A percentile compares a stretch with the other conserved stretches of the same genome.
Evolutionary conservation across 2,888 invertebrate genomes (phyloP).

Genomic region (Eupithecia exiguata): DNA sequence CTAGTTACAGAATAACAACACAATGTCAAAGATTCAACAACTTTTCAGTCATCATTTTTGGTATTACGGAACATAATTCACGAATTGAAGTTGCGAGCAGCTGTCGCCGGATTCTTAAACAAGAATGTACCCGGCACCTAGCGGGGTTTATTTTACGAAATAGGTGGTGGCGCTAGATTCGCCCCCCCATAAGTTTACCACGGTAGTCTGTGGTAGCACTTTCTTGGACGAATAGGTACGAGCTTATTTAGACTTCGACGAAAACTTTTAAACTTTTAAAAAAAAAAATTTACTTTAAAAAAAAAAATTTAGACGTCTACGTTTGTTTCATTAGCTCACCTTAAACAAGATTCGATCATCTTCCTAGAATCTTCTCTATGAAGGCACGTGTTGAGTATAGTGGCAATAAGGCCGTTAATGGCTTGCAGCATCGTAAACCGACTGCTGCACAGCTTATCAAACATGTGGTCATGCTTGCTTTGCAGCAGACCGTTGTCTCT

Average conservation of each 20-base stretch:
- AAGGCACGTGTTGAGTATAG: constrained; percentile 79
- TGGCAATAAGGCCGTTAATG: constrained; percentile 79
- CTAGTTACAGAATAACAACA: too few species aligned
- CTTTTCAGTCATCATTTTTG: too few species aligned
- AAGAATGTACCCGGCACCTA: too few species aligned
- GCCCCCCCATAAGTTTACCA: too few species aligned
- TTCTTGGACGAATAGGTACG: not conserved
- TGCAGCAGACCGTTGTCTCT: constrained; percentile 69
- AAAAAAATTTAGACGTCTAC: not conserved
- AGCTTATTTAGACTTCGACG: not conserved
- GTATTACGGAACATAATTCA: too few species aligned
- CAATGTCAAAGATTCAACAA: too few species aligned
- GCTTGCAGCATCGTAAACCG: constrained; percentile 83
- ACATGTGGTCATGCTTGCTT: constrained; percentile 81
- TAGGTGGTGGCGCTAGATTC: too few species aligned
- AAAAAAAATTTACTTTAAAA: too few species aligned
- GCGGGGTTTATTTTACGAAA: too few species aligned
- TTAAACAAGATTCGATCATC: constrained; percentile 82
- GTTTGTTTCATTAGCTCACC: constrained; percentile 58
- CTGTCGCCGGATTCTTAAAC: too few species aligned
- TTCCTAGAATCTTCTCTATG: constrained; percentile 84
- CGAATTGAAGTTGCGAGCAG: too few species aligned
- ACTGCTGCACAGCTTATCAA: constrained; percentile 79
- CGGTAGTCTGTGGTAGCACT: not conserved
- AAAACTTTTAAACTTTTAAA: too few species aligned